Evolutionary conservation across 2,113 vertebrate species (phyloP).

Genomic region (Centropus unirufus): DNA sequence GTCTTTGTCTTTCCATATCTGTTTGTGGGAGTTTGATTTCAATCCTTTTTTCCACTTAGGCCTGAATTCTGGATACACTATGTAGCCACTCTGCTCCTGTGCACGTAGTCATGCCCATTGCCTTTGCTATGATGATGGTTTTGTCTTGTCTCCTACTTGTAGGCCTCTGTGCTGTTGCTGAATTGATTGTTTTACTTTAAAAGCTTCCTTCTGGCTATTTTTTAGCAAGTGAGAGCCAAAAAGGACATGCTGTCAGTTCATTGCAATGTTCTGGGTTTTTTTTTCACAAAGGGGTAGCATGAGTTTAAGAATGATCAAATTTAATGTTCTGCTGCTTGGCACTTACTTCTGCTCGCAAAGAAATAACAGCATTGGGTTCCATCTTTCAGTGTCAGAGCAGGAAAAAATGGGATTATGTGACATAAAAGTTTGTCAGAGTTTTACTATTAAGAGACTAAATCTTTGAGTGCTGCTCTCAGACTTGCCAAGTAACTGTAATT

Average conservation of each 20-base stretch:
- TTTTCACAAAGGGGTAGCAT: not conserved
- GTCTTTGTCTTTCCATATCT: not conserved
- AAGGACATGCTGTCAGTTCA: not conserved
- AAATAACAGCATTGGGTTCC: not conserved
- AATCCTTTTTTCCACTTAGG: not conserved
- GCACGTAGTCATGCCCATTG: fast-evolving
- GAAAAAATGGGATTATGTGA: not conserved
- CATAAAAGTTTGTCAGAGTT: not conserved
- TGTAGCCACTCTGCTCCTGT: not conserved
- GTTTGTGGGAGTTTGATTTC: not conserved
- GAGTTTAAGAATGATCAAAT: not conserved
- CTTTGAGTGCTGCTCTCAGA: not conserved
- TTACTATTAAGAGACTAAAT: not conserved
- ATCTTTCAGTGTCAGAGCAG: not conserved
- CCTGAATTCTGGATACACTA: not conserved
- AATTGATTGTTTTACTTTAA: not conserved
- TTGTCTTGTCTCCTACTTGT: not conserved
- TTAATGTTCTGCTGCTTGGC: not conserved
- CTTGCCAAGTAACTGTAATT: not conserved
- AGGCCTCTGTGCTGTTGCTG: not conserved
- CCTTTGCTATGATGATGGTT: not conserved
- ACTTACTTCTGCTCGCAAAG: not conserved
- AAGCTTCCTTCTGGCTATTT: not conserved
- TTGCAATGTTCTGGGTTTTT: not conserved
- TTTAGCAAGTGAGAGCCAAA: not conserved